Conservation (phyloP, 2,888 invertebrate genomes). For the Xanthia togata region DNA sequence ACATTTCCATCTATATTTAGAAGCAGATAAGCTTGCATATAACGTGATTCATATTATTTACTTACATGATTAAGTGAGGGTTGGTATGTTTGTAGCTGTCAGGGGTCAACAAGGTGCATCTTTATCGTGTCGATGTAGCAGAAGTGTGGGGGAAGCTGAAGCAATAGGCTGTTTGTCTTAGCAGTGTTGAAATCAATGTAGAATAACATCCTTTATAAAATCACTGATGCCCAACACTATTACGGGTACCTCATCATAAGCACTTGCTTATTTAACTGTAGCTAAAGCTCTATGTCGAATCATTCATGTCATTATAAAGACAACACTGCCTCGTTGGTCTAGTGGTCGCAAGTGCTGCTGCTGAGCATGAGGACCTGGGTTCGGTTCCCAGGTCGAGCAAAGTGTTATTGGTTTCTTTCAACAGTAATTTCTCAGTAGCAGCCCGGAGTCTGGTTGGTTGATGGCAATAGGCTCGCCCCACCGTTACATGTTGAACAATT, state of each 20-base stretch:
- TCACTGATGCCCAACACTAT: not conserved
- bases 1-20: conserved; percentile 39
- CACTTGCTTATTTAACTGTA: not conserved
- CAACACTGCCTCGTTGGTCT: not conserved
- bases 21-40: conserved; percentile 37
- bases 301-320: not conserved
- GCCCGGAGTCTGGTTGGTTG: too few species aligned
- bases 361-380: too few species aligned
- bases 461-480: too few species aligned
- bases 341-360: too few species aligned
- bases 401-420: too few species aligned
- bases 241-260: not conserved
- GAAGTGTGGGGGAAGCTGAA: conserved; percentile 3
- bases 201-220: not conserved
- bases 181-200: not conserved
- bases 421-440: too few species aligned
- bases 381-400: too few species aligned
- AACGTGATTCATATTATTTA: conserved; percentile 49
- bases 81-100: conserved; percentile 13
- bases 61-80: conserved; percentile 33
- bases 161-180: conserved; percentile 23
- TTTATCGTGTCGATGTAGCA: conserved; percentile 31
- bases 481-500: too few species aligned
- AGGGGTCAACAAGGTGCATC: conserved; percentile 30
- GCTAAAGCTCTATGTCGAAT: not conserved